phyloP scores from a whole-genome alignment of 2,797 vertebrate species.

The Pseudochaenichthys georgianus region DNA sequence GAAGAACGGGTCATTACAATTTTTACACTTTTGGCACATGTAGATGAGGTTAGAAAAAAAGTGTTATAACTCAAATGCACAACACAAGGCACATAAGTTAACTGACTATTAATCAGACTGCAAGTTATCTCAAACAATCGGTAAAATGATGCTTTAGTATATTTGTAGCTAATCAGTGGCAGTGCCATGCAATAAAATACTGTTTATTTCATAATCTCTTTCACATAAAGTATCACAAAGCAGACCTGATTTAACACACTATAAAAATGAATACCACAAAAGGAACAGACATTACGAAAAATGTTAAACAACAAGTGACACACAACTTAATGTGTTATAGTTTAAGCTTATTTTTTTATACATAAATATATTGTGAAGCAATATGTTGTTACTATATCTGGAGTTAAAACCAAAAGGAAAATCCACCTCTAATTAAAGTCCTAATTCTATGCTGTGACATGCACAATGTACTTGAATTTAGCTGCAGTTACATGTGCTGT shows the following conservation, averaged over 20 bases:
- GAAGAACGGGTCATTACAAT: background rate
- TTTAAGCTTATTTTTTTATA: constrained; percentile 50
- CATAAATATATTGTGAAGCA: constrained; percentile 66
- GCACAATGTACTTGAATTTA: background rate
- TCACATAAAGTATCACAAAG: constrained; percentile 44
- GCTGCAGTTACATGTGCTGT: background rate
- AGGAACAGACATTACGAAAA: constrained; percentile 25
- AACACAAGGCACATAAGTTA: constrained; percentile 40
- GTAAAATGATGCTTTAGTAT: constrained; percentile 39
- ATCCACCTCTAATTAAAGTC: constrained; percentile 30
- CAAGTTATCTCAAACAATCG: constrained; percentile 16
- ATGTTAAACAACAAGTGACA: constrained; percentile 46
- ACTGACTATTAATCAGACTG: constrained; percentile 14
- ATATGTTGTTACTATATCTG: constrained; percentile 48
- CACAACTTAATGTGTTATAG: constrained; percentile 44
- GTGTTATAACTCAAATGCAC: constrained; percentile 31
- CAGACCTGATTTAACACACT: constrained; percentile 56
- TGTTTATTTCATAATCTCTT: constrained; percentile 58
- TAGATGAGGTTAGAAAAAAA: constrained; percentile 47
- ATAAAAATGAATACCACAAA: constrained; percentile 41
- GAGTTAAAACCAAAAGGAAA: constrained; percentile 41
- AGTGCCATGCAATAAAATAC: constrained; percentile 70
- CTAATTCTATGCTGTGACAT: background rate
- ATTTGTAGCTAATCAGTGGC: constrained; percentile 63
- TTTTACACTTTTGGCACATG: constrained; percentile 44